phyloP scores from a whole-genome alignment of 2,113 vertebrate genomes.

The Oreamnos americanus region DNA sequence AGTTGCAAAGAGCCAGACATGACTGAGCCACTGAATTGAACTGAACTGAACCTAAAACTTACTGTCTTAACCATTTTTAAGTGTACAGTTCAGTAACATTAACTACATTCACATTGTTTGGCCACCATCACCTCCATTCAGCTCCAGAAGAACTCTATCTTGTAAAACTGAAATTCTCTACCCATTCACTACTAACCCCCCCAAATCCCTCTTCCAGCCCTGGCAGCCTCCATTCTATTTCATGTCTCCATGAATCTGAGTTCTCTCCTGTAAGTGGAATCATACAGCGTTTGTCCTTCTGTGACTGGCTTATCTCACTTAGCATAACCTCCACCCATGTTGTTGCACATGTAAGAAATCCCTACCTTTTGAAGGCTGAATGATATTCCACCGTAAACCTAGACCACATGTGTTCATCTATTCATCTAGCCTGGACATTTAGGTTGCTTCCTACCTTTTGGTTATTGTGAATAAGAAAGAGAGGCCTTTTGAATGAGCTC shows the following conservation, averaged over 20 bases:
- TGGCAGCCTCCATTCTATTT: not conserved
- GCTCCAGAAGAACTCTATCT: not conserved
- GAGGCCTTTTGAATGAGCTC: not conserved
- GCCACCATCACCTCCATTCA: not conserved
- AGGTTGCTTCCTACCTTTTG: not conserved
- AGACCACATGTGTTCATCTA: not conserved
- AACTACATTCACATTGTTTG: not conserved
- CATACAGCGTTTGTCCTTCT: not conserved
- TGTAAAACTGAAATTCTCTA: not conserved
- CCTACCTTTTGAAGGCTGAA: not conserved
- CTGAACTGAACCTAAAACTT: not conserved
- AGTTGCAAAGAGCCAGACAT: not conserved
- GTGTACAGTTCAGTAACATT: not conserved
- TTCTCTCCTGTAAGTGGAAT: not conserved
- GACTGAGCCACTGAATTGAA: not conserved
- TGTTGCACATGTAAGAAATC: not conserved
- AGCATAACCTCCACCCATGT: not conserved
- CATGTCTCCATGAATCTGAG: not conserved
- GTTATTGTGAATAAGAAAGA: not conserved
- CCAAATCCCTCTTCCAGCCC: too few species aligned
- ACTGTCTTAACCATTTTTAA: not conserved
- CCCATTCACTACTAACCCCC: not conserved
- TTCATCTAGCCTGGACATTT: not conserved
- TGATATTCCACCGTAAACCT: rapidly evolving
- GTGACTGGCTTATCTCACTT: not conserved